A percentile compares a stretch with the other conserved stretches of the same genome.
Evolutionary conservation across 2,797 vertebrate genomes (phyloP).

Genomic region (Sebastes iracundus): DNA sequence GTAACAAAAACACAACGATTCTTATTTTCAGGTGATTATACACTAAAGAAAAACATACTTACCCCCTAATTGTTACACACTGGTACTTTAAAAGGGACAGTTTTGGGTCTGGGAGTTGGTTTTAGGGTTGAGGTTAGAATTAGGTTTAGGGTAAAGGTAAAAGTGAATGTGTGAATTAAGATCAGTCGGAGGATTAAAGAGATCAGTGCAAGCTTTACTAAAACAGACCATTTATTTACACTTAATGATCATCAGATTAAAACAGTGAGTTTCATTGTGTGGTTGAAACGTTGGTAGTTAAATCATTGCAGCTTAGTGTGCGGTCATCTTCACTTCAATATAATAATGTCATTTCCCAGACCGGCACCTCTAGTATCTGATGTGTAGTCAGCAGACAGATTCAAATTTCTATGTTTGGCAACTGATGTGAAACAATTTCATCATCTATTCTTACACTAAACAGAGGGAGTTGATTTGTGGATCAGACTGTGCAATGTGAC

Average conservation of each 20-base stretch:
- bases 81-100: neutral
- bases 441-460: neutral
- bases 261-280: neutral
- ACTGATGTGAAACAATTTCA: neutral
- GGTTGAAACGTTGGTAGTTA: neutral
- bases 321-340: neutral
- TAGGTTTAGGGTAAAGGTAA: neutral
- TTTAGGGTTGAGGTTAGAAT: neutral
- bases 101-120: neutral
- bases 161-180: neutral
- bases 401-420: neutral
- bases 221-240: constrained; percentile 28
- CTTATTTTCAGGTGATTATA: no score
- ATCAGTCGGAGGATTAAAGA: neutral
- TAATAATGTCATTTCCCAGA: neutral
- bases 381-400: neutral
- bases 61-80: no score
- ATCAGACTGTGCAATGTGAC: neutral
- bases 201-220: neutral
- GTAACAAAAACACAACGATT: no score
- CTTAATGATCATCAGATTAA: neutral
- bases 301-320: neutral
- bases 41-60: no score
- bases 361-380: neutral
- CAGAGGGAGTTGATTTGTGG: neutral